phyloP scores from a whole-genome alignment of 2,888 invertebrate species.

The Troides aeacus region DNA sequence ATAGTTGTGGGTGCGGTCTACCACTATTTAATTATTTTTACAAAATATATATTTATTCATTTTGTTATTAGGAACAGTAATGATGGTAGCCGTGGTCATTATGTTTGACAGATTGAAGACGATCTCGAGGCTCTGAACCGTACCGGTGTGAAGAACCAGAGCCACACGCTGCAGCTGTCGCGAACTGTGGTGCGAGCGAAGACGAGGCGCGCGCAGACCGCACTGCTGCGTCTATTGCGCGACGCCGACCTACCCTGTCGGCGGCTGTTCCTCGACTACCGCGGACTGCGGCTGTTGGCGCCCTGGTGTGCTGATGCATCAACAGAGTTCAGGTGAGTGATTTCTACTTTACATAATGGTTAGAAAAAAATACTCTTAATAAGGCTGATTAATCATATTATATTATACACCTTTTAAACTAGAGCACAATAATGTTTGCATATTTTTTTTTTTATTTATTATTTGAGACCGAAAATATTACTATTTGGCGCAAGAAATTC shows the following conservation, averaged over 20 bases:
- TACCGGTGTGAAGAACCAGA: conserved; percentile 92
- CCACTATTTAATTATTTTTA: too few relatives aligned
- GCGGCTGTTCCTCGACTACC: conserved; percentile 94
- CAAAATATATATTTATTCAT: too few relatives aligned
- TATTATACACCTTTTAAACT: too few relatives aligned
- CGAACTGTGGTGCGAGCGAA: conserved; percentile 96
- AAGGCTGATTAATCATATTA: too few relatives aligned
- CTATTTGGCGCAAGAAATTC: too few relatives aligned
- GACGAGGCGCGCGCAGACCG: conserved; percentile 86
- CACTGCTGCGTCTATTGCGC: conserved; percentile 88
- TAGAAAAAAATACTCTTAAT: too few relatives aligned
- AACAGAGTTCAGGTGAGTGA: conserved; percentile 64
- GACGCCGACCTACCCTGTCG: conserved; percentile 90
- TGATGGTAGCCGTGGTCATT: not conserved
- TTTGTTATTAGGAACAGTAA: too few relatives aligned
- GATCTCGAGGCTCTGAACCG: conserved; percentile 90
- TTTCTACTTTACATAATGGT: not conserved
- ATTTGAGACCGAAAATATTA: too few relatives aligned
- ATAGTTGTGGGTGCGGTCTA: too few relatives aligned
- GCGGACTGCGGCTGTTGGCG: conserved; percentile 93
- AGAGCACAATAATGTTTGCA: too few relatives aligned
- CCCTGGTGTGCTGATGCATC: conserved; percentile 94
- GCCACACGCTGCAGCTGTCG: conserved; percentile 92
- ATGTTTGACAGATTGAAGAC: conserved; percentile 85
- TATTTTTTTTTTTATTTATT: too few relatives aligned